Evolutionary conservation across 2,797 vertebrate species (phyloP).

Genomic region (Pantherophis vulpinus): DNA sequence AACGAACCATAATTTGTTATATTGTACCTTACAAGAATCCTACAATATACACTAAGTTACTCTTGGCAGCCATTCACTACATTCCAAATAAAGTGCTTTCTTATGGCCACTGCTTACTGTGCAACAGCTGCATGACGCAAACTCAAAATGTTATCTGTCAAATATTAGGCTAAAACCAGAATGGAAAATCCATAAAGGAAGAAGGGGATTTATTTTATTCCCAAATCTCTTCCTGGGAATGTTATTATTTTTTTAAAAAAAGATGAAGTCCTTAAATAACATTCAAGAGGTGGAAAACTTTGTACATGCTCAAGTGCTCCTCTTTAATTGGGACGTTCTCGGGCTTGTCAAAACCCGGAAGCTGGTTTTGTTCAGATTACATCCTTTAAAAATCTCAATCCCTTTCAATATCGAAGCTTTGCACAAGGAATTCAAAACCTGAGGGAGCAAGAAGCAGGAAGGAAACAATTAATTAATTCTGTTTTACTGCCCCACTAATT

Average conservation of each 20-base stretch:
- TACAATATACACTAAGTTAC: not conserved
- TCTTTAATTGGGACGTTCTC: not conserved
- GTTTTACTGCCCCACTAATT: not conserved
- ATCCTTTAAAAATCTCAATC: not conserved
- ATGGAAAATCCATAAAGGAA: not conserved
- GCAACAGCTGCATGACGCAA: not conserved
- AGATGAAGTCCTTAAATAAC: not conserved
- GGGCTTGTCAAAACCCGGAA: not conserved
- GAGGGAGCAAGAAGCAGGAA: not conserved
- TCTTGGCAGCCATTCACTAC: not conserved
- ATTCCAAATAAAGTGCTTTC: not conserved
- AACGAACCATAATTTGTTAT: not conserved
- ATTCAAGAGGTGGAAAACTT: not conserved
- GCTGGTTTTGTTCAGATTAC: not conserved
- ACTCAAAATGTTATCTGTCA: not conserved
- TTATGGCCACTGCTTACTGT: not conserved
- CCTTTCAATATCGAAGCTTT: not conserved
- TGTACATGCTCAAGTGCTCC: not conserved
- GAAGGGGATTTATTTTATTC: not conserved
- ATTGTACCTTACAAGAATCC: not conserved
- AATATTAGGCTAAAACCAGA: not conserved
- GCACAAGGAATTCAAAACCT: not conserved
- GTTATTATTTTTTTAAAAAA: not conserved
- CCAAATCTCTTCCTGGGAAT: not conserved
- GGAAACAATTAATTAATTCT: constrained; percentile 19